These are phyloP conservation scores for Drosophila teissieri DNA, from an alignment of 1,140 invertebrate species.

Conservation along the genomic window DNA sequence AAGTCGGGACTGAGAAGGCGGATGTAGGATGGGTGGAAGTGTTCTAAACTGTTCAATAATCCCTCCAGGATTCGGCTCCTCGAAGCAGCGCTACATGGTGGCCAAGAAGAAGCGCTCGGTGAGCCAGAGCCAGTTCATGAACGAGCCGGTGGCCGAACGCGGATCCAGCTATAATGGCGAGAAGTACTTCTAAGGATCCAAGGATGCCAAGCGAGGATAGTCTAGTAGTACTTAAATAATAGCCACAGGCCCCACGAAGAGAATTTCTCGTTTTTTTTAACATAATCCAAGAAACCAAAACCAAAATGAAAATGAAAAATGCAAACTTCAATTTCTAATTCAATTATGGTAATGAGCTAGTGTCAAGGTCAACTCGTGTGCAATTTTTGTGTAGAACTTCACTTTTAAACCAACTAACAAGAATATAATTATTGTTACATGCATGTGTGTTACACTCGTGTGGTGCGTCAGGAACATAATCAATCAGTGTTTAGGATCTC, in stretches of 20 bases:
- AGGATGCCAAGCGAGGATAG: conserved; percentile 13
- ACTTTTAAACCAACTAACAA: conserved; percentile 44
- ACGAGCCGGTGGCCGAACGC: conserved; percentile 63
- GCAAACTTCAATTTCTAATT: conserved; percentile 5
- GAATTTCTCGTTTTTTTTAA: conserved; percentile 29
- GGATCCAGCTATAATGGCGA: conserved; percentile 70
- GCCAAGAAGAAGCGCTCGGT: conserved; percentile 82
- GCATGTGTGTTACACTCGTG: conserved; percentile 27
- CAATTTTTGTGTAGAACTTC: conserved; percentile 73
- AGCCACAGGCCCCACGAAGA: conserved; percentile 26
- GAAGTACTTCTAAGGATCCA: conserved; percentile 75
- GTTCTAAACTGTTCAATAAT: neutral
- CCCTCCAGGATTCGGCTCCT: conserved; percentile 60
- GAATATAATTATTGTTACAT: conserved; percentile 55
- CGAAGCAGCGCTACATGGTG: conserved; percentile 82
- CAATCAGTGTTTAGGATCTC: conserved; percentile 66
- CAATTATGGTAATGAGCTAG: conserved; percentile 37
- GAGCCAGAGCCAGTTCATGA: conserved; percentile 66
- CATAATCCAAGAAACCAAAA: conserved; percentile 33
- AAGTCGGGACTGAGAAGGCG: neutral
- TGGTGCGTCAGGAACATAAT: conserved; percentile 69
- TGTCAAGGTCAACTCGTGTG: conserved; percentile 54
- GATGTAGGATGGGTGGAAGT: too few species aligned
- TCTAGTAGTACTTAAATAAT: conserved; percentile 19
- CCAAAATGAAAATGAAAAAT: neutral